Conservation (phyloP, 2,888 invertebrate species). For the Atrina japonica region DNA sequence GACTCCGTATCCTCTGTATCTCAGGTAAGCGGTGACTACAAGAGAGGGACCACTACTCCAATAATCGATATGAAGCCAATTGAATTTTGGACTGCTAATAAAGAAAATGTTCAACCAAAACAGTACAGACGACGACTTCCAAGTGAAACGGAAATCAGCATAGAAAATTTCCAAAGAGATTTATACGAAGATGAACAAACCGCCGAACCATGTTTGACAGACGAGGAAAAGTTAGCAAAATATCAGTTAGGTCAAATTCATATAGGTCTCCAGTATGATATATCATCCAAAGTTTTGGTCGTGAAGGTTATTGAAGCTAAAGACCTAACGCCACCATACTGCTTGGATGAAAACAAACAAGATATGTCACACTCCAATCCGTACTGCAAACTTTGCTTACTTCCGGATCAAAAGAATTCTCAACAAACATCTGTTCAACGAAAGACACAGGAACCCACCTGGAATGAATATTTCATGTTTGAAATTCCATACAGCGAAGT, state of each 20-base stretch:
- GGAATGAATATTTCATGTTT: slow-evolving; percentile 81
- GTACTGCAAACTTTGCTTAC: slow-evolving; percentile 79
- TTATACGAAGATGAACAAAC: slow-evolving; percentile 74
- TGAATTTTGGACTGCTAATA: slow-evolving; percentile 80
- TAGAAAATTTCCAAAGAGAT: slow-evolving; percentile 79
- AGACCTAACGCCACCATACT: slow-evolving; percentile 79
- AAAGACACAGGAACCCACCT: slow-evolving; percentile 81
- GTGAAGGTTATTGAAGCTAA: slow-evolving; percentile 81
- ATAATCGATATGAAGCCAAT: slow-evolving; percentile 81
- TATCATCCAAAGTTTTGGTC: slow-evolving; percentile 74
- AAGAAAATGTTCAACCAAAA: slow-evolving; percentile 78
- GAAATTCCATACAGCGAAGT: slow-evolving; percentile 80
- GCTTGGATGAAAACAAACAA: slow-evolving; percentile 77
- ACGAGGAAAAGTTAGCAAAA: slow-evolving; percentile 77
- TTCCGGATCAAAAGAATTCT: slow-evolving; percentile 81
- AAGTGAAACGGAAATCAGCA: slow-evolving; percentile 79
- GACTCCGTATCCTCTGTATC: slow-evolving; percentile 72
- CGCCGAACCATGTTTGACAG: slow-evolving; percentile 71
- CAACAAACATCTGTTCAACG: slow-evolving; percentile 81
- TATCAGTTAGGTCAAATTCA: slow-evolving; percentile 78
- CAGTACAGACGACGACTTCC: slow-evolving; percentile 69
- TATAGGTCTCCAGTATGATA: slow-evolving; percentile 80
- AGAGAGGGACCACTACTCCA: slow-evolving; percentile 72
- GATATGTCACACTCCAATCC: slow-evolving; percentile 82
- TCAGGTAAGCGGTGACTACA: slow-evolving; percentile 61